A percentile compares a stretch with the other conserved stretches of the same genome.
Evolutionary conservation across 2,888 invertebrate genomes (phyloP).

Genomic region (Pammene aurita): DNA sequence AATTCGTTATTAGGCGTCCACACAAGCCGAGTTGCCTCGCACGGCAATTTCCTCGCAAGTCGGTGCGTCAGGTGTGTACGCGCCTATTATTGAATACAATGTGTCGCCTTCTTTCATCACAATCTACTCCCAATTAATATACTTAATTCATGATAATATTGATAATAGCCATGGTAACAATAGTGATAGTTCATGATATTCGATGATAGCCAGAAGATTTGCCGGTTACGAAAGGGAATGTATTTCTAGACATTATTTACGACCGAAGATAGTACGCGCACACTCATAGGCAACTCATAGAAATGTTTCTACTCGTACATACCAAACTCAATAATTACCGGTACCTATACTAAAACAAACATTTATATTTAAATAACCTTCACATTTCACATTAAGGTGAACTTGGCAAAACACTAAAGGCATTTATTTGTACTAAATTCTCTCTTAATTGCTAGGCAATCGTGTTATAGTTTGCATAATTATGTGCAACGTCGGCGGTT

Average conservation of each 20-base stretch:
- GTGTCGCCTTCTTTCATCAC: too few species aligned
- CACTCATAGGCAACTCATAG: not conserved
- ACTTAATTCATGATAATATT: too few species aligned
- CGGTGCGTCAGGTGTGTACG: too few species aligned
- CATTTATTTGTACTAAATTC: not conserved
- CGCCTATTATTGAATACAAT: too few species aligned
- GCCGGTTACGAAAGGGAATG: conserved; percentile 1
- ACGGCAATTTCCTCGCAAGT: too few species aligned
- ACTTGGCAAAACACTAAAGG: not conserved
- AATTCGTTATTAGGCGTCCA: too few species aligned
- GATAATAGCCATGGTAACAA: not conserved
- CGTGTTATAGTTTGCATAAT: conserved; percentile 13
- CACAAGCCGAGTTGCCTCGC: too few species aligned
- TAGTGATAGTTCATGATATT: too few species aligned
- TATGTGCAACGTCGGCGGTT: not conserved
- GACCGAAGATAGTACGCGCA: conserved; percentile 8
- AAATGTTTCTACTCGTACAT: not conserved
- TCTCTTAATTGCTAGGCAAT: conserved; percentile 21
- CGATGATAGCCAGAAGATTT: not conserved
- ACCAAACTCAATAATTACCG: not conserved
- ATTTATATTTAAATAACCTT: conserved; percentile 8
- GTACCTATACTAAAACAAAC: not conserved
- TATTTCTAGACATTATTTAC: conserved; percentile 23
- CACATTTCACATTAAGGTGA: not conserved
- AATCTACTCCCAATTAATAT: too few species aligned